phyloP scores from a whole-genome alignment of 1,140 invertebrate species.

The Streblospio benedicti region DNA sequence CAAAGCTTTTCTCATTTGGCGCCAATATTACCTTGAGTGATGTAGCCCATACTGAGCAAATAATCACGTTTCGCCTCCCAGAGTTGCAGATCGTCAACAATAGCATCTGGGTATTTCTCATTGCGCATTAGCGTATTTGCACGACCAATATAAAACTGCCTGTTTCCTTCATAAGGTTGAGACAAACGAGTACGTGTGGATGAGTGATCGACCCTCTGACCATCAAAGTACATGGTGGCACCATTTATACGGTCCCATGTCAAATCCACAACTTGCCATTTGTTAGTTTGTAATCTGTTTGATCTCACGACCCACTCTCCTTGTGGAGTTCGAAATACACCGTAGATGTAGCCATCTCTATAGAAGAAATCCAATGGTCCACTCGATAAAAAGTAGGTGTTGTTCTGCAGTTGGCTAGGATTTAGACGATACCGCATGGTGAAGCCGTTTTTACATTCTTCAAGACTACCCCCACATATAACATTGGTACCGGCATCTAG shows the following conservation, averaged over 20 bases:
- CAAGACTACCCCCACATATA: constrained; percentile 33
- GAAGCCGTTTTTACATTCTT: constrained; percentile 33
- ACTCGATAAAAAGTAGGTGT: constrained; percentile 38
- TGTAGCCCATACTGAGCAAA: constrained; percentile 14
- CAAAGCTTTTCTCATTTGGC: no score
- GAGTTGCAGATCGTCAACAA: constrained; percentile 33
- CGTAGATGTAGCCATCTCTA: constrained; percentile 30
- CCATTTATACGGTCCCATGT: constrained; percentile 36
- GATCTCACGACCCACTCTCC: constrained; percentile 32
- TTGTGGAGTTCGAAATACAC: constrained; percentile 29
- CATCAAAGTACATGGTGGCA: constrained; percentile 34
- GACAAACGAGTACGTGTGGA: constrained; percentile 8
- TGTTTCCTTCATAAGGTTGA: constrained; percentile 21
- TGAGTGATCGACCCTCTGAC: constrained; percentile 26
- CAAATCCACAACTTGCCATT: constrained; percentile 32
- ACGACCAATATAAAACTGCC: constrained; percentile 30
- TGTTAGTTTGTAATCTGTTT: constrained; percentile 24
- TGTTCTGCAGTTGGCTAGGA: constrained; percentile 28
- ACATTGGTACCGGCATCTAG: constrained; percentile 32
- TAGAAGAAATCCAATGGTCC: constrained; percentile 38
- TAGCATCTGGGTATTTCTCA: constrained; percentile 30
- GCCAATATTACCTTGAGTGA: constrained; percentile 12
- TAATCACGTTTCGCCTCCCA: constrained; percentile 33
- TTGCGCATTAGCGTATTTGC: constrained; percentile 25
- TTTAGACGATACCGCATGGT: constrained; percentile 28